Evolutionary conservation across 2,113 vertebrate genomes (phyloP).

Genomic region (Hydrolagus affinis): DNA sequence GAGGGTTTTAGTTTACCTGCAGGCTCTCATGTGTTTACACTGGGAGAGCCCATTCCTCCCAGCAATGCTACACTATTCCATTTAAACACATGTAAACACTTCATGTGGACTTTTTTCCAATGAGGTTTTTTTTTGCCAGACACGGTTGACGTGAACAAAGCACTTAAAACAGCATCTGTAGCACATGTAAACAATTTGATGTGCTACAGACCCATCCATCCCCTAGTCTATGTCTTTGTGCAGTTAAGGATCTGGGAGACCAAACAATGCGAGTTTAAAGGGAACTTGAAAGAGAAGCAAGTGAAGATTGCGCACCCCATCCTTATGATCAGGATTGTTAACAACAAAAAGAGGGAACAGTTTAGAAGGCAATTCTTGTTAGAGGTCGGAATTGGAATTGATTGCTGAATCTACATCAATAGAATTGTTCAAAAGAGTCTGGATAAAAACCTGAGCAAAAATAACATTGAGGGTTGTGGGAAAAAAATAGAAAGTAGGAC

Average conservation of each 20-base stretch:
- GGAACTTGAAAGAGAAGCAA: not conserved
- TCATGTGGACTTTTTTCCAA: conserved; percentile 22
- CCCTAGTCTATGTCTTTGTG: not conserved
- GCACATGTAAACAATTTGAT: conserved; percentile 21
- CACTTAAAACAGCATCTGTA: conserved; percentile 22
- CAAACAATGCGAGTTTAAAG: not conserved
- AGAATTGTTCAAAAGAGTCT: too few relatives aligned
- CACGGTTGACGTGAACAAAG: not conserved
- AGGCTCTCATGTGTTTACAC: not conserved
- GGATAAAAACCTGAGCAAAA: too few relatives aligned
- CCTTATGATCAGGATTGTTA: too few relatives aligned
- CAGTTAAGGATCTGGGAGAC: conserved; percentile 4
- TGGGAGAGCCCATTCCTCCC: not conserved
- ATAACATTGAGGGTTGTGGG: too few relatives aligned
- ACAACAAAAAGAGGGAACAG: not conserved
- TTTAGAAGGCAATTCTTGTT: too few relatives aligned
- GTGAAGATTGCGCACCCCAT: too few relatives aligned
- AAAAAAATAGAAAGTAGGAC: too few relatives aligned
- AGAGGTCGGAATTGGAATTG: too few relatives aligned
- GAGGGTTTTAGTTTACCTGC: conserved; percentile 4
- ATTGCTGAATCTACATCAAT: too few relatives aligned
- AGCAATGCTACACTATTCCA: not conserved
- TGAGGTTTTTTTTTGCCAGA: not conserved
- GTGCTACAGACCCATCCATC: not conserved
- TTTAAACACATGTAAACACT: conserved; percentile 18